phyloP scores from a whole-genome alignment of 2,113 vertebrate genomes.

The Jaculus jaculus region DNA sequence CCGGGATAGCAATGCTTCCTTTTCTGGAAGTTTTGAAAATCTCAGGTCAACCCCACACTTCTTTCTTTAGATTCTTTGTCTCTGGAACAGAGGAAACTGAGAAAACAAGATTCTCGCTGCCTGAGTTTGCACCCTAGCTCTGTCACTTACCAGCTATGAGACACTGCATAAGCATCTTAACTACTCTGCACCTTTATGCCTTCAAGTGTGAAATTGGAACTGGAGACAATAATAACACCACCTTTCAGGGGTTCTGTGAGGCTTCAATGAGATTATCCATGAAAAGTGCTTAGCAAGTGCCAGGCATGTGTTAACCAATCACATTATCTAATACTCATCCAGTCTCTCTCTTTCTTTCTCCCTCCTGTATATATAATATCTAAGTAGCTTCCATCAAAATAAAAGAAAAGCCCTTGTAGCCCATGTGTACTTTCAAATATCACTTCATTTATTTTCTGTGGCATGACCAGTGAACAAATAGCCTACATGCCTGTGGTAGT shows the following conservation, averaged over 20 bases:
- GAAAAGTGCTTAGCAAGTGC: not conserved
- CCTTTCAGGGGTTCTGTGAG: not conserved
- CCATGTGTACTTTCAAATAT: not conserved
- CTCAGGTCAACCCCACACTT: not conserved
- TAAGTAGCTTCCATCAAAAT: not conserved
- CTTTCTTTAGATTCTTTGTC: not conserved
- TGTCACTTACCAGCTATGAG: not conserved
- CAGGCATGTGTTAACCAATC: not conserved
- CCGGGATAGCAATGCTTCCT: not conserved
- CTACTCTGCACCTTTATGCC: not conserved
- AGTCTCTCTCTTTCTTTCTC: slow-evolving; percentile 33
- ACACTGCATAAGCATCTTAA: not conserved
- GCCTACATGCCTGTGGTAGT: not conserved
- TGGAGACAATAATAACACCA: not conserved
- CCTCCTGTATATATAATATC: slow-evolving; percentile 45
- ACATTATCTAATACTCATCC: not conserved
- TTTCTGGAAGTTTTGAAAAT: not conserved
- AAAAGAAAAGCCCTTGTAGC: not conserved
- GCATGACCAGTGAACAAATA: not conserved
- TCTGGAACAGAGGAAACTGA: not conserved
- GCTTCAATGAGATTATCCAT: not conserved
- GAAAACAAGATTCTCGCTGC: not conserved
- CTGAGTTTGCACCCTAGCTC: not conserved
- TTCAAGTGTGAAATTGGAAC: not conserved
- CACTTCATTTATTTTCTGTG: slow-evolving; percentile 1